Conservation (phyloP, 2,797 vertebrate genomes). For the Chelonia mydas region DNA sequence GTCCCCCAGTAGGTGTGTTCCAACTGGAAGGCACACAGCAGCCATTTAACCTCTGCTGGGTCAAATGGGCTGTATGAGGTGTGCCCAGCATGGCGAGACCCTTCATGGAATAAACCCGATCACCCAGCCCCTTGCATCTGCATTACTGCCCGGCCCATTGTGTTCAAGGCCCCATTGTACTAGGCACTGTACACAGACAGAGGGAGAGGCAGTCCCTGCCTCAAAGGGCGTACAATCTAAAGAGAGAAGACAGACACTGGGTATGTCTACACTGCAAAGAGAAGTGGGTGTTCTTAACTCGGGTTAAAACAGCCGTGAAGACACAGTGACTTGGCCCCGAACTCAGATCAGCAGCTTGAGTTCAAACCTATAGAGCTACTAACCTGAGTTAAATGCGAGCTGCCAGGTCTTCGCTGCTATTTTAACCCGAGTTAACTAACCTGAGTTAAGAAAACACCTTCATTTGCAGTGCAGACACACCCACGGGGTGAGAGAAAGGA, state of each 20-base stretch:
- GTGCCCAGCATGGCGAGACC: fast-evolving
- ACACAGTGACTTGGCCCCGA: neutral
- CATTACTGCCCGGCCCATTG: fast-evolving
- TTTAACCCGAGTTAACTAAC: neutral
- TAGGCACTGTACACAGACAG: neutral
- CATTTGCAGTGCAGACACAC: neutral
- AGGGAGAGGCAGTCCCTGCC: neutral
- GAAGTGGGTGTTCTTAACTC: neutral
- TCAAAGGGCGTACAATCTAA: neutral
- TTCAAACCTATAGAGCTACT: neutral
- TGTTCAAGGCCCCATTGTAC: neutral
- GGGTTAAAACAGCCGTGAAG: neutral
- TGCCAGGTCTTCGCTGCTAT: neutral
- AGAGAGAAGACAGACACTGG: neutral
- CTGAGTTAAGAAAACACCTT: neutral
- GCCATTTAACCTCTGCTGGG: neutral
- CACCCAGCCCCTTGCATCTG: neutral
- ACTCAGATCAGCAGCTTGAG: neutral
- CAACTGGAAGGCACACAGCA: fast-evolving
- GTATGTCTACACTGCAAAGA: neutral
- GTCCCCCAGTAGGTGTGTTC: neutral
- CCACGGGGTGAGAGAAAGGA: neutral
- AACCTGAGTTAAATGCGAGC: neutral
- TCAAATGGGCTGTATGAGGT: neutral
- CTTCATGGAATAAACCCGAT: neutral